A percentile compares a stretch with the other conserved stretches of the same genome.
These are phyloP conservation scores for Amiota minor DNA, from an alignment of 2,888 invertebrate genomes.

Conservation along the genomic window DNA sequence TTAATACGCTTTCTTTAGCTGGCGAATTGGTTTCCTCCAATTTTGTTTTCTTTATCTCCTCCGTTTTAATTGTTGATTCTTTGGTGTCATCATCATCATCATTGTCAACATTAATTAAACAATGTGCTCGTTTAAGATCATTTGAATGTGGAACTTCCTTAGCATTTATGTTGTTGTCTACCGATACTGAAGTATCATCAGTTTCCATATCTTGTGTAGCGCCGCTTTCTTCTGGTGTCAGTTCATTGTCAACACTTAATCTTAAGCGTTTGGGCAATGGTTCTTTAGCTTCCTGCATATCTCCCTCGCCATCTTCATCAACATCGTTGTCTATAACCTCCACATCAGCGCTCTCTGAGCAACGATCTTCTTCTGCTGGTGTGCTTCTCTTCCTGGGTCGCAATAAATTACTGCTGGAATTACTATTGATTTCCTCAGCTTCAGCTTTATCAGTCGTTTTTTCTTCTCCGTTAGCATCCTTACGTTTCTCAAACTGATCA, in stretches of 20 bases:
- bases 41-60: not conserved
- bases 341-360: constrained; percentile 41
- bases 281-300: constrained; percentile 21
- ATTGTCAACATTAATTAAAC: not conserved
- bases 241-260: constrained; percentile 44
- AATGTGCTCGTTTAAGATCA: not conserved
- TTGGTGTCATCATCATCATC: not conserved
- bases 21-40: not conserved
- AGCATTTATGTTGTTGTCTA: no score
- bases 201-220: not conserved
- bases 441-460: constrained; percentile 28
- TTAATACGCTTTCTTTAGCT: not conserved
- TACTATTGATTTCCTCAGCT: constrained; percentile 60
- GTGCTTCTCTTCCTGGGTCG: constrained; percentile 54
- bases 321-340: constrained; percentile 29
- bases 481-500: constrained; percentile 63
- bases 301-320: constrained; percentile 29
- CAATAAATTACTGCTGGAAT: constrained; percentile 66
- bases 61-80: constrained; percentile 31
- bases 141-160: not conserved
- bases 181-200: not conserved
- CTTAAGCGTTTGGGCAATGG: constrained; percentile 56
- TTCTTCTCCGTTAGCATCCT: constrained; percentile 35
- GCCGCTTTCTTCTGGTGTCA: constrained; percentile 16
- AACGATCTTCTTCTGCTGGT: constrained; percentile 26